Evolutionary conservation across 2,113 vertebrate species (phyloP).

Genomic region (Oophaga pumilio): DNA sequence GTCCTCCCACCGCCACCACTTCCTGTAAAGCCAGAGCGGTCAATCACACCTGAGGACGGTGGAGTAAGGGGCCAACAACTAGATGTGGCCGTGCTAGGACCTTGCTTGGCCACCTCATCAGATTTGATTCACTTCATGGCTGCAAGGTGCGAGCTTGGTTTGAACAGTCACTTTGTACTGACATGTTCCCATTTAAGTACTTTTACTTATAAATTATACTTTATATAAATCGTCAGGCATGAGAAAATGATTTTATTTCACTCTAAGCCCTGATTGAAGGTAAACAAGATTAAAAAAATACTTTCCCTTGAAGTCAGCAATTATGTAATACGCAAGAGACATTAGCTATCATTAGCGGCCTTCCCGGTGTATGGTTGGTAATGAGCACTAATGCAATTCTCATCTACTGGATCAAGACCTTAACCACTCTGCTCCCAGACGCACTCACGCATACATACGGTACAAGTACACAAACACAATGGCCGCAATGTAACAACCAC

Average conservation of each 20-base stretch:
- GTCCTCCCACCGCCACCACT: no score
- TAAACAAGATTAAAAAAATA: conserved; percentile 42
- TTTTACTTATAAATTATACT: no score
- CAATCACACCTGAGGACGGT: no score
- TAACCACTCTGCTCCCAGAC: conserved; percentile 3
- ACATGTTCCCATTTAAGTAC: no score
- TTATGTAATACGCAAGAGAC: conserved; percentile 42
- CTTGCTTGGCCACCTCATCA: no score
- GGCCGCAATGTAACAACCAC: neutral
- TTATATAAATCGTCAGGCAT: neutral
- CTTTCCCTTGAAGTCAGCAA: conserved; percentile 43
- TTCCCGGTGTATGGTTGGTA: conserved; percentile 18
- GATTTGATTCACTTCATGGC: no score
- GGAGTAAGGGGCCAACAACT: no score
- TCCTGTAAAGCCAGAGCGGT: no score
- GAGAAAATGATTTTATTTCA: neutral
- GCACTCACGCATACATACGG: conserved; percentile 4
- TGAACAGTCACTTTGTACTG: no score
- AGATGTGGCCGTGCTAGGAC: no score
- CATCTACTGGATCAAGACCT: conserved; percentile 30
- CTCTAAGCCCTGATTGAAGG: conserved; percentile 9
- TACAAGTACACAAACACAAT: neutral
- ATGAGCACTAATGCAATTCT: conserved; percentile 40
- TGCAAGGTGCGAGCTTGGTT: no score
- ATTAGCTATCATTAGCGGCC: conserved; percentile 26